Base-by-base conservation (phyloP, 2,797 vertebrate species). In the Dryobates pubescens region DNA sequence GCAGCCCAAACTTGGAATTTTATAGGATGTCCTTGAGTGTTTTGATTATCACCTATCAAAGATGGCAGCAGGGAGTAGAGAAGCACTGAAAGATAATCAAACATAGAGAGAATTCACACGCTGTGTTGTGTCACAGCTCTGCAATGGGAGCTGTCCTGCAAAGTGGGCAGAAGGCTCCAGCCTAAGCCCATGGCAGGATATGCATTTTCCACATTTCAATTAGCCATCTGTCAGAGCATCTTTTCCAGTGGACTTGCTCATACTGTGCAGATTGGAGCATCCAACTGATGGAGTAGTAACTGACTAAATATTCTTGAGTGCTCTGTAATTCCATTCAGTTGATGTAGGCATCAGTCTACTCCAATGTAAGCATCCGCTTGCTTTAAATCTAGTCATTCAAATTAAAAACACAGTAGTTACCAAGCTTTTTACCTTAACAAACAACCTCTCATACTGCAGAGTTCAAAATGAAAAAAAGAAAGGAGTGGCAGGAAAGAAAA, bases 211-310 rank as follows among this genome's bases (percentile, higher is more conserved):
- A 72, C n/a, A 30, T 80, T 92, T 93, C 78, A 95, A 57, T 94
- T 96, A 91, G 51, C 36, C 72, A 82, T 92, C 86, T 96, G 86
- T 96, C 90, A 87, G 45, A 92, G 62, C 71, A 88, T 43, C 83
- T 92, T 92, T 96, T 94, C 91, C 91, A 80, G 49, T 84, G 88
- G 80, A 86, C 88, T 80, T 90, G 65, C 17, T 91, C 30, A 7
- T 22, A 59, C 47, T 45, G 17, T 49, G 62, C 79, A 83, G 27
- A 91, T 36, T 71, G 71, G 68, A 96, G 71, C 2, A 4, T 75
- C 80, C 82, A 94, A 17, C 61, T 0, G 2, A 80, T 45, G 0
- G 0, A 84, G 85, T 36, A 22, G 68, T 77, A 62, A 65, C 58
- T 63, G 79, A 75, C 61, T 58, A 32, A 84, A 64, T 62, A 11